phyloP scores from a whole-genome alignment of 2,888 invertebrate genomes.

The Eueremaeus valkanovi region DNA sequence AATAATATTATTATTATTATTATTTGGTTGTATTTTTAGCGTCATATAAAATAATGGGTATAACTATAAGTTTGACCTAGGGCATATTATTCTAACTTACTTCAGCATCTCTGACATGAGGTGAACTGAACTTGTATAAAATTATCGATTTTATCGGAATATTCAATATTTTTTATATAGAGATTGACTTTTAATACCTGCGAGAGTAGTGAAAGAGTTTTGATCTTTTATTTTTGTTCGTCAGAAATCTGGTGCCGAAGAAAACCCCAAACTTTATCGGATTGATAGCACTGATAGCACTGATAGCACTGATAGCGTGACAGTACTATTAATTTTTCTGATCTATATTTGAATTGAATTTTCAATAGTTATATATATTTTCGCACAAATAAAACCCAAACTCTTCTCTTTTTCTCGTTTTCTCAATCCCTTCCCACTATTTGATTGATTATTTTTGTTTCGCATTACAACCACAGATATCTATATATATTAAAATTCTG shows the following conservation, averaged over 20 bases:
- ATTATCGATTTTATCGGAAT: not conserved
- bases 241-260: not conserved
- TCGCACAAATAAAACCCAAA: not conserved
- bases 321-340: conserved; percentile 3
- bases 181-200: conserved; percentile 10
- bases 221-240: not conserved
- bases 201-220: not conserved
- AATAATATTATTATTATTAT: too few species aligned
- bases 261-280: not conserved
- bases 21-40: too few species aligned
- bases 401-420: not conserved
- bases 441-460: not conserved
- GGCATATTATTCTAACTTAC: too few species aligned
- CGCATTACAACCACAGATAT: not conserved
- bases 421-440: not conserved
- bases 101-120: too few species aligned
- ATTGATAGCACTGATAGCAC: not conserved
- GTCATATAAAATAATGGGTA: too few species aligned
- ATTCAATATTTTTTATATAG: not conserved
- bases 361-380: not conserved
- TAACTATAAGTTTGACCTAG: too few species aligned
- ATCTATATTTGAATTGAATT: conserved; percentile 13
- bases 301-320: conserved; percentile 7
- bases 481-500: not conserved
- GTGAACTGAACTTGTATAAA: too few species aligned